Percentiles rank a stretch among this genome's conserved stretches.
These are phyloP conservation scores for Dicranocentrus wangi DNA, from an alignment of 2,888 invertebrate genomes.

Conservation along the genomic window DNA sequence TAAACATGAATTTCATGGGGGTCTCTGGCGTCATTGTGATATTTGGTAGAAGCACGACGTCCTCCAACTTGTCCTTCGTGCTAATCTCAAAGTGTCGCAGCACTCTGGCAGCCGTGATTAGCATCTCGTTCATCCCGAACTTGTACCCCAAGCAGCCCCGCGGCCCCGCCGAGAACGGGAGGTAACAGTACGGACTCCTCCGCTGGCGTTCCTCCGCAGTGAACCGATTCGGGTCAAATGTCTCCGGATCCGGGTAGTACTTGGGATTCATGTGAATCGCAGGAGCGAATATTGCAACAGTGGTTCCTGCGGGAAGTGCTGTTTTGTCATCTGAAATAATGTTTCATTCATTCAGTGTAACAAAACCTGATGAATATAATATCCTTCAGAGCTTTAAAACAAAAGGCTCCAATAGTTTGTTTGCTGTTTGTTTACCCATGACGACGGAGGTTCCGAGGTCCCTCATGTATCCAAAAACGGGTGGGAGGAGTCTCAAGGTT, in stretches of 20 bases:
- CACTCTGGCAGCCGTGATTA: neutral
- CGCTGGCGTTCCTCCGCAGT: constrained; percentile 19
- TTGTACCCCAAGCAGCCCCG: neutral
- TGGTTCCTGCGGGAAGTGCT: neutral
- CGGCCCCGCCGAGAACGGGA: neutral
- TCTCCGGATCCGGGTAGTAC: neutral
- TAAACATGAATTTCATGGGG: neutral
- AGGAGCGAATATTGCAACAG: neutral
- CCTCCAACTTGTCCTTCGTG: neutral
- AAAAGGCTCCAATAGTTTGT: no score
- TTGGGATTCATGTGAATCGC: constrained; percentile 1
- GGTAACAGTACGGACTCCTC: neutral
- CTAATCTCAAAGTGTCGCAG: neutral
- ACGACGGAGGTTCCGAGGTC: neutral
- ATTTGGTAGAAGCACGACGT: neutral
- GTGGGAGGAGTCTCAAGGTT: neutral
- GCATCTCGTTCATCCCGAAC: neutral
- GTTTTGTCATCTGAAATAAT: no score
- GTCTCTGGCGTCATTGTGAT: neutral
- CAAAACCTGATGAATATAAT: no score
- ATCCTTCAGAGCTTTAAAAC: neutral
- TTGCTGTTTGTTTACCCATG: no score
- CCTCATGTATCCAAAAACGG: neutral
- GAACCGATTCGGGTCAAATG: neutral
- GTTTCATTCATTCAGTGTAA: no score